Conservation (phyloP, 2,113 vertebrate species). For the Rutilus rutilus region DNA sequence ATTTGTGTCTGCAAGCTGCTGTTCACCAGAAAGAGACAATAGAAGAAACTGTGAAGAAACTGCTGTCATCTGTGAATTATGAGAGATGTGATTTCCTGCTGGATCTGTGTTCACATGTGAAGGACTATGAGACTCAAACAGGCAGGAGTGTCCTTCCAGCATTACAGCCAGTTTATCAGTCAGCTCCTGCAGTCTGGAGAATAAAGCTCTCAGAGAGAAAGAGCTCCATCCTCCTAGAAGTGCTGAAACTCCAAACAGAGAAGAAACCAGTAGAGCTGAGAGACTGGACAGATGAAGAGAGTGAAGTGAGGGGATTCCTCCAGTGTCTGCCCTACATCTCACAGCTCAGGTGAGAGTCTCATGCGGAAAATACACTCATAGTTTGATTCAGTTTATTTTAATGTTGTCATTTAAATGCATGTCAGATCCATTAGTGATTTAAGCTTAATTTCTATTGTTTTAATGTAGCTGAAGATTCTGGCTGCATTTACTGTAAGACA, state of each 20-base stretch:
- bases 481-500: too few species aligned
- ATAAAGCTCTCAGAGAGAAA: slow-evolving; percentile 49
- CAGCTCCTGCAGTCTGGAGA: too few species aligned
- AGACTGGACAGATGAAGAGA: slow-evolving; percentile 36
- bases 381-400: too few species aligned
- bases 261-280: slow-evolving; percentile 32
- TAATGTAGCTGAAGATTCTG: too few species aligned
- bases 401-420: too few species aligned
- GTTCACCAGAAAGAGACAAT: slow-evolving; percentile 8
- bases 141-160: not conserved
- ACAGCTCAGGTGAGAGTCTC: not conserved
- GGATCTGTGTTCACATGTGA: not conserved
- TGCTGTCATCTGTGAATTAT: not conserved
- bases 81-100: slow-evolving; percentile 25
- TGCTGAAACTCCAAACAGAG: slow-evolving; percentile 13
- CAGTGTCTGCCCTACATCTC: slow-evolving; percentile 28
- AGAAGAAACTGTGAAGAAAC: not conserved
- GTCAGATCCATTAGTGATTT: too few species aligned
- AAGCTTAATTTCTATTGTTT: too few species aligned
- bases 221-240: slow-evolving; percentile 12
- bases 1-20: slow-evolving; percentile 26
- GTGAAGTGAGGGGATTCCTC: slow-evolving; percentile 30
- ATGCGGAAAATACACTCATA: too few species aligned
- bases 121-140: slow-evolving; percentile 13
- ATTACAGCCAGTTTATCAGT: too few species aligned